These are phyloP conservation scores for Melipona beecheii DNA, from an alignment of 2,888 invertebrate species.

Conservation along the genomic window DNA sequence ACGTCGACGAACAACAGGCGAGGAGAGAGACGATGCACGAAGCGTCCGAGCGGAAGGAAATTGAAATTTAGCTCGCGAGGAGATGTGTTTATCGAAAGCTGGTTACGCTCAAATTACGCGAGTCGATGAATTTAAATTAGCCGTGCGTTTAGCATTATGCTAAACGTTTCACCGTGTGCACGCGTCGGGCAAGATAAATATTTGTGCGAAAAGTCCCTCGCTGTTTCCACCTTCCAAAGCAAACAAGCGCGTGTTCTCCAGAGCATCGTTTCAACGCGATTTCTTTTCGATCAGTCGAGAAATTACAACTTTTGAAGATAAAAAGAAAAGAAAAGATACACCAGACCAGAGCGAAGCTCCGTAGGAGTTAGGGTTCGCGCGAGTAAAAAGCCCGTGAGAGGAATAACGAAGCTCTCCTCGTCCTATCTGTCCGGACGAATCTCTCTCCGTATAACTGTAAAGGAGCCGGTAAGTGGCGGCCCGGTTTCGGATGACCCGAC, in stretches of 20 bases:
- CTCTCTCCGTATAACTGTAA: conserved; percentile 76
- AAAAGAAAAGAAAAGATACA: too few species aligned
- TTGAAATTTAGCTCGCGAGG: conserved; percentile 13
- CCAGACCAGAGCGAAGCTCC: too few species aligned
- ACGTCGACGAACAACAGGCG: background rate
- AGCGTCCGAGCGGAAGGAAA: background rate
- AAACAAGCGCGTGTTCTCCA: too few species aligned
- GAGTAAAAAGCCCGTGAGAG: conserved; percentile 20
- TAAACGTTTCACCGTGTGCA: conserved; percentile 20
- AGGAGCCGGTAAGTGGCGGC: conserved; percentile 65
- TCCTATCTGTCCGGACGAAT: conserved; percentile 57
- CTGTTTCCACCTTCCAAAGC: background rate
- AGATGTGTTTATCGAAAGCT: conserved; percentile 18
- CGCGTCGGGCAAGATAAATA: background rate
- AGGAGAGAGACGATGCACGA: background rate
- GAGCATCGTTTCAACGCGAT: too few species aligned
- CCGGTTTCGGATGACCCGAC: conserved; percentile 72
- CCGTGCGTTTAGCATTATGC: conserved; percentile 8
- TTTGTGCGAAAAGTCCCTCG: conserved; percentile 1
- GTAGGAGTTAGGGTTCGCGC: conserved; percentile 28
- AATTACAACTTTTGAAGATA: too few species aligned
- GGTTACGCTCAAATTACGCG: conserved; percentile 5
- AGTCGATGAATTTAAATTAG: conserved; percentile 21
- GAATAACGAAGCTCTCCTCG: conserved; percentile 53
- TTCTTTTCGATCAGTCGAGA: too few species aligned